phyloP scores from a whole-genome alignment of 2,888 invertebrate genomes.

The Protodeltote pygarga region DNA sequence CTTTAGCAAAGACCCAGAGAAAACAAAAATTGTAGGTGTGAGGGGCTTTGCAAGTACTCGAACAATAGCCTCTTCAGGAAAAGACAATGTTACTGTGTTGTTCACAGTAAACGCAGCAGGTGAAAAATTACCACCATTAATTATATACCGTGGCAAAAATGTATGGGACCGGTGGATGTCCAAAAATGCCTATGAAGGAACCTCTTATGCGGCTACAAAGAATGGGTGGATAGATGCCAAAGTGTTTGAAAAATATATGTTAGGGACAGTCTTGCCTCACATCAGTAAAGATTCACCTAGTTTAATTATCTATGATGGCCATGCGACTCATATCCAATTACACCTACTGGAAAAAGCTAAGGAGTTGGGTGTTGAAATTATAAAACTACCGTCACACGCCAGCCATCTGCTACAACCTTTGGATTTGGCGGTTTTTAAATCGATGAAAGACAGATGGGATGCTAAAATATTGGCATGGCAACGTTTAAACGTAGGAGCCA shows the following conservation, averaged over 20 bases:
- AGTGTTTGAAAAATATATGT: too few species aligned
- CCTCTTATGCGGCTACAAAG: constrained; percentile 46
- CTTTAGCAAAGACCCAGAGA: constrained; percentile 9
- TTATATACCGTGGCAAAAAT: constrained; percentile 56
- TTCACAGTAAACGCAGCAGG: too few species aligned
- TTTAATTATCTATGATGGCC: constrained; percentile 8
- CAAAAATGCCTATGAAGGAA: constrained; percentile 46
- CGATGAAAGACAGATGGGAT: constrained; percentile 37
- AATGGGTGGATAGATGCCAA: constrained; percentile 56
- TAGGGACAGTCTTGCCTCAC: too few species aligned
- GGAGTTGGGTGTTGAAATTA: constrained; percentile 1
- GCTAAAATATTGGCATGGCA: constrained; percentile 14
- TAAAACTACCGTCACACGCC: constrained; percentile 15
- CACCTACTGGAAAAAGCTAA: constrained; percentile 2
- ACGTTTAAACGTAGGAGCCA: constrained; percentile 5
- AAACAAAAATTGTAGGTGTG: constrained; percentile 27
- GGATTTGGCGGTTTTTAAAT: constrained; percentile 49
- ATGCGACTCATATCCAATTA: constrained; percentile 9
- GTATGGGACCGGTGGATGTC: constrained; percentile 62
- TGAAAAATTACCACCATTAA: constrained; percentile 58
- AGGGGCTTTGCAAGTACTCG: constrained; percentile 19
- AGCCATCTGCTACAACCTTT: constrained; percentile 34
- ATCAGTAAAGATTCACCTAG: too few species aligned
- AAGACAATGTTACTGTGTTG: too few species aligned
- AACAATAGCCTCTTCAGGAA: constrained; percentile 48